These are phyloP conservation scores for Hoplodrina blanda DNA, from an alignment of 2,888 invertebrate genomes.

Conservation along the genomic window DNA sequence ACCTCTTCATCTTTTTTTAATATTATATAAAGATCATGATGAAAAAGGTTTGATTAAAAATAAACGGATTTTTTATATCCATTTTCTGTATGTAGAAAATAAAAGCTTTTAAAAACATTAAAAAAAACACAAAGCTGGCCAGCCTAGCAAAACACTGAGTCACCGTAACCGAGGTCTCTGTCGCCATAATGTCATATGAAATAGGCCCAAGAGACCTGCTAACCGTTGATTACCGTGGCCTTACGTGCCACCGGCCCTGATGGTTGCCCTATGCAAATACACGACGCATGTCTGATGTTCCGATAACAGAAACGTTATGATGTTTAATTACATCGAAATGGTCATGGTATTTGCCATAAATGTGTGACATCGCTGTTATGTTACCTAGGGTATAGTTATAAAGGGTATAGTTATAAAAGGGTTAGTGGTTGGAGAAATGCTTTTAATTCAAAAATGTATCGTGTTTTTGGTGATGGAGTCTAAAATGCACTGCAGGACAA, in stretches of 20 bases:
- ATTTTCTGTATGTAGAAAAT: too few relatives aligned
- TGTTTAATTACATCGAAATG: slow-evolving; percentile 61
- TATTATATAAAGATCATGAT: too few relatives aligned
- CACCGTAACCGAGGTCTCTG: slow-evolving; percentile 57
- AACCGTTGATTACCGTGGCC: slow-evolving; percentile 63
- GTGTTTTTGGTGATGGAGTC: not conserved
- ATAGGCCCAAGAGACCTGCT: slow-evolving; percentile 60
- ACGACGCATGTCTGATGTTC: slow-evolving; percentile 58
- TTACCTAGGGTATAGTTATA: too few relatives aligned
- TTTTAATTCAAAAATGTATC: not conserved
- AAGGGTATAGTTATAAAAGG: not conserved
- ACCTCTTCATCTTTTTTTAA: too few relatives aligned
- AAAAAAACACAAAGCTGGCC: not conserved
- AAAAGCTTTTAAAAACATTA: too few relatives aligned
- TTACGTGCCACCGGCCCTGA: slow-evolving; percentile 51
- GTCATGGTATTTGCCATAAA: slow-evolving; percentile 49
- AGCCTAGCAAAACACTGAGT: slow-evolving; percentile 12
- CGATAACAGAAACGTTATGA: slow-evolving; percentile 58
- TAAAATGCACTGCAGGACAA: not conserved
- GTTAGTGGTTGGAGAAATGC: not conserved
- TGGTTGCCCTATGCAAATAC: slow-evolving; percentile 67
- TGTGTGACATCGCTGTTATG: slow-evolving; percentile 32
- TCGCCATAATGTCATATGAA: slow-evolving; percentile 58
- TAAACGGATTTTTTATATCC: too few relatives aligned
- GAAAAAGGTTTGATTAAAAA: too few relatives aligned